Percentiles rank a stretch among this genome's conserved stretches.
phyloP scores from a whole-genome alignment of 2,888 invertebrate genomes.

The Eristalis intricaria region DNA sequence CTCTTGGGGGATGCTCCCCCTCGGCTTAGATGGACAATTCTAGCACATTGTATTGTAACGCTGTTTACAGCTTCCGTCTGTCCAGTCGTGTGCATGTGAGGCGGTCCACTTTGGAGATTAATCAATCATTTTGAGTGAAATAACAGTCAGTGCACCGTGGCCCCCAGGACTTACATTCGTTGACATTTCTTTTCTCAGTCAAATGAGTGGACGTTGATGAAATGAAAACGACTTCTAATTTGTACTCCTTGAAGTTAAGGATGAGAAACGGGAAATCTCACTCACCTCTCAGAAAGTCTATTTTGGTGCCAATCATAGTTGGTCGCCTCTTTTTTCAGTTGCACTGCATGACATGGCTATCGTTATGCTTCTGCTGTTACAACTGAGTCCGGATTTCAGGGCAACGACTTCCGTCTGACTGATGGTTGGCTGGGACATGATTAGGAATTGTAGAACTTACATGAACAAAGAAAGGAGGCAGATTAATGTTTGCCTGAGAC shows the following conservation, averaged over 20 bases:
- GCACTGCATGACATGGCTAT: not conserved
- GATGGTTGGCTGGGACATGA: not conserved
- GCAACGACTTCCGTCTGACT: not conserved
- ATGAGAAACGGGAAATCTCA: not conserved
- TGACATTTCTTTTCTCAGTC: not conserved
- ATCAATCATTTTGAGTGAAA: constrained; percentile 67
- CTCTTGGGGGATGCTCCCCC: constrained; percentile 16
- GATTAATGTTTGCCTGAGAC: not conserved
- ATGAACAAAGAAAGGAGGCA: not conserved
- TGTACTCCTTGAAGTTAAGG: not conserved
- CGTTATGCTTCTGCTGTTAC: not conserved
- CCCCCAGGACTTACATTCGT: constrained; percentile 28
- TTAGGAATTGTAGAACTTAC: not conserved
- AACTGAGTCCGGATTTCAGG: not conserved
- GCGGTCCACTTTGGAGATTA: constrained; percentile 41
- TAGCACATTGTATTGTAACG: constrained; percentile 35
- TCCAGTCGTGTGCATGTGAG: not conserved
- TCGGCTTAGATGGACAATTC: constrained; percentile 19
- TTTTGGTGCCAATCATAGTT: not conserved
- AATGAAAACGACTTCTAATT: not conserved
- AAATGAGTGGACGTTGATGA: not conserved
- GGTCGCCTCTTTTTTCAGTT: not conserved
- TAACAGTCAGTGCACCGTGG: constrained; percentile 33
- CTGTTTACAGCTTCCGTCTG: not conserved
- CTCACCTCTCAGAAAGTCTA: not conserved